These are phyloP conservation scores for Tragelaphus buxtoni DNA, from an alignment of 2,113 vertebrate genomes.

Conservation along the genomic window DNA sequence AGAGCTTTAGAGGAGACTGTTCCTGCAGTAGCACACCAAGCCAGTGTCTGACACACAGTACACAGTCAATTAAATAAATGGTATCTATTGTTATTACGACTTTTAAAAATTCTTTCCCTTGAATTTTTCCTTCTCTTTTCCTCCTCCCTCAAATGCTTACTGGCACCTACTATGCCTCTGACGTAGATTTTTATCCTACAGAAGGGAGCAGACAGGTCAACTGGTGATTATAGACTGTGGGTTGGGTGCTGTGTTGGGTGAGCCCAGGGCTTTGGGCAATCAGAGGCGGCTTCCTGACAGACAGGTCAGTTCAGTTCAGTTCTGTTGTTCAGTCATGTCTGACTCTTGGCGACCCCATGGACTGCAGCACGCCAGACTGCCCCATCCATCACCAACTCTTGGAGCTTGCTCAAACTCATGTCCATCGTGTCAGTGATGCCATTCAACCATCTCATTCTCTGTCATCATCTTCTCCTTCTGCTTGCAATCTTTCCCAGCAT, in stretches of 20 bases:
- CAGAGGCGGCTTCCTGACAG: neutral
- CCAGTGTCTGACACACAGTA: neutral
- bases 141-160: neutral
- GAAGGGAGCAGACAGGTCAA: neutral
- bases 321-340: neutral
- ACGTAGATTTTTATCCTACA: neutral
- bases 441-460: too few species aligned
- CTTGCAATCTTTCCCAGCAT: too few species aligned
- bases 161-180: neutral
- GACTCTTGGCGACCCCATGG: too few species aligned
- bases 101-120: neutral
- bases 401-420: too few species aligned
- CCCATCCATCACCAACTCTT: too few species aligned
- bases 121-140: neutral
- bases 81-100: neutral
- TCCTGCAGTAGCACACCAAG: fast-evolving
- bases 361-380: too few species aligned
- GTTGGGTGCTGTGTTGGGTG: neutral
- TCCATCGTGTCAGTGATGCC: too few species aligned
- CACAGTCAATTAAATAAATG: neutral
- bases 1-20: neutral
- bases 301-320: neutral
- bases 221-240: neutral
- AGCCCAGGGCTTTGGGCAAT: fast-evolving
- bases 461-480: too few species aligned